phyloP scores from a whole-genome alignment of 2,797 vertebrate species.

The Buceros bicornis region DNA sequence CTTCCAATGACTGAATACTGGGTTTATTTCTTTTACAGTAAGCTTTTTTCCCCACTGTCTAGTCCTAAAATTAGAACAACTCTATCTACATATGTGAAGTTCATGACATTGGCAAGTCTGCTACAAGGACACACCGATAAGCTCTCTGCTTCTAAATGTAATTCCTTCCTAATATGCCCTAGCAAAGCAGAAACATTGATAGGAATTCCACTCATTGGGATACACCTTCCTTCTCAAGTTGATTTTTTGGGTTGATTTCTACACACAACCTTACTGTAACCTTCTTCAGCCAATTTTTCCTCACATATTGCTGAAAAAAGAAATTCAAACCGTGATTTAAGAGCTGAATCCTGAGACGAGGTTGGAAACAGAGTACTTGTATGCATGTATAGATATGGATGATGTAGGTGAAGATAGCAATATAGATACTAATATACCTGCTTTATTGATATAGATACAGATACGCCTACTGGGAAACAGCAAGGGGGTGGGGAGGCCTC shows the following conservation, averaged over 20 bases:
- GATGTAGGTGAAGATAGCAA: neutral
- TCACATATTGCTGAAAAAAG: neutral
- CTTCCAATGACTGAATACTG: neutral
- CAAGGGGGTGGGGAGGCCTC: neutral
- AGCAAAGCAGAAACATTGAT: neutral
- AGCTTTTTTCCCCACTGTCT: fast-evolving
- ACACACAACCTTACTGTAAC: neutral
- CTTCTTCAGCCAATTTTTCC: neutral
- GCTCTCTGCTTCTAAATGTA: neutral
- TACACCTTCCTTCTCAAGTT: neutral
- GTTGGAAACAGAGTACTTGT: neutral
- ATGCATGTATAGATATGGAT: neutral
- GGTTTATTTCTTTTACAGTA: neutral
- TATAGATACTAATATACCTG: neutral
- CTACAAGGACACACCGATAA: slow-evolving; percentile 34
- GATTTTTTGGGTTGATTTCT: neutral
- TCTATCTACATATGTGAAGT: neutral
- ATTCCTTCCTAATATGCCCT: neutral
- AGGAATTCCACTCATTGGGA: neutral
- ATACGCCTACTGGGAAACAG: neutral
- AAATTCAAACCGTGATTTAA: neutral
- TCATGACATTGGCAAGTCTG: neutral
- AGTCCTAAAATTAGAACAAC: neutral
- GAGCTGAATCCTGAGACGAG: neutral
- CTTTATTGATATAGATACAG: neutral